Evolutionary conservation across 1,140 invertebrate species (phyloP), one percentile per base, ranked within the genome.

Genomic region (Heliconius hewitsoni): DNA sequence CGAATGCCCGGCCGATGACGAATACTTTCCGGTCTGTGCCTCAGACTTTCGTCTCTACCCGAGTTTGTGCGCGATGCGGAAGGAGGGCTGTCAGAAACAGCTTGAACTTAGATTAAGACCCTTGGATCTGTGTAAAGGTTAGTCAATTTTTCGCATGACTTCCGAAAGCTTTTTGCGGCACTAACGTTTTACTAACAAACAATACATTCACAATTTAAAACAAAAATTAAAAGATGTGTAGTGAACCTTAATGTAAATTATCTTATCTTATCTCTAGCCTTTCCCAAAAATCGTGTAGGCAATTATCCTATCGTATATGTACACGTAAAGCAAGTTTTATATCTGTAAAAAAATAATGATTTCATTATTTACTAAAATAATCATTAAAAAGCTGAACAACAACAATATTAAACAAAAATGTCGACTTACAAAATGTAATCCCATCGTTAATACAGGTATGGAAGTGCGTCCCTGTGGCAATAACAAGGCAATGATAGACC

Each of bases 391-490:
- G 6, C n/a, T 3, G 50, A 18, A 19, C 50, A 19, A 18, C n/a
- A 23, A 9, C 42, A 46, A 46, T 16, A 46, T 46, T 23, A 23
- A 9, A 27, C 11, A 23, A 23, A 46, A 30, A 73, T 73, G 72
- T 73, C n/a, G n/a, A 73, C 42, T 42, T 71, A 3, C 37, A 71
- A 71, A 71, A 37, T 37, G 34, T 71, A 71, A 71, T 6, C 37
- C 18, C n/a, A n/a, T 71, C 18, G 76, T 85, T 77, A 78, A 81
- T 82, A 81, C 84, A 98, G 97, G 97, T 89, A 97, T 97, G 96
- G 96, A 97, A 95, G 96, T 97, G 23, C 97, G 97, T 83, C 97
- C 98, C 0, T 99, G 98, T 90, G 97, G 98, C 90, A 98, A 98
- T 16, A 97, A 97, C 85, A 93, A 96, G 76, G 97, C 98, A 18